Percentiles rank a stretch among this genome's conserved stretches.
These are phyloP conservation scores for Ochropleura plecta DNA, from an alignment of 2,888 invertebrate species.

Conservation along the genomic window DNA sequence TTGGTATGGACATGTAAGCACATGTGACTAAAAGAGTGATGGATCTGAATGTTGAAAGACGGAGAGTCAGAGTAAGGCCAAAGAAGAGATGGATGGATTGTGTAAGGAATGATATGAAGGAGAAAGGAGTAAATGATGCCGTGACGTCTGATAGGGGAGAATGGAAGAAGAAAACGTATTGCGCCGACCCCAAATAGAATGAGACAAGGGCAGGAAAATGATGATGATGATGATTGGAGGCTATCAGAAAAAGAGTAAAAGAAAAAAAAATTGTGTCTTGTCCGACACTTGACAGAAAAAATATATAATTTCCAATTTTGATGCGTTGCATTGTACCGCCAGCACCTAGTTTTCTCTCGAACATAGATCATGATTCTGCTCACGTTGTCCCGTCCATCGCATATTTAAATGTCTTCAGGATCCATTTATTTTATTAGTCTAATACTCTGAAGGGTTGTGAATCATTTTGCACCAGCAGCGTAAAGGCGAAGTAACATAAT, in stretches of 20 bases:
- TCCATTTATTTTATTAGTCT: conserved; percentile 19
- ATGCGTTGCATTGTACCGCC: not conserved
- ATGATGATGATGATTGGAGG: not conserved
- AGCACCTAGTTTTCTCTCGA: not conserved
- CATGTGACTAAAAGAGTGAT: too few species aligned
- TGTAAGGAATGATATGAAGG: too few species aligned
- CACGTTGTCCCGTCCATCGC: not conserved
- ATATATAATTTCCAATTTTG: not conserved
- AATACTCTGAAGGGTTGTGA: conserved; percentile 29
- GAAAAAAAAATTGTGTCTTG: not conserved
- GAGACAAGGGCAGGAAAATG: too few species aligned
- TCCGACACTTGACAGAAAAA: too few species aligned
- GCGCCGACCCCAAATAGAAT: too few species aligned
- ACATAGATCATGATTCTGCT: not conserved
- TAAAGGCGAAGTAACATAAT: conserved; percentile 33
- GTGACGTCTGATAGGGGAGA: too few species aligned
- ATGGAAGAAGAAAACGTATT: too few species aligned
- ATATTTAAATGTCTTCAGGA: conserved; percentile 11
- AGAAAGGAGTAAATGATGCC: too few species aligned
- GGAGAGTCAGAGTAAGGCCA: too few species aligned
- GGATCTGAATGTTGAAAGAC: too few species aligned
- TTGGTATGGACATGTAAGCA: too few species aligned
- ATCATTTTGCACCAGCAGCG: conserved; percentile 37
- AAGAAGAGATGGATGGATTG: too few species aligned
- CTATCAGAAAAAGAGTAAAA: not conserved